Conservation (phyloP, 2,113 vertebrate species). For the Dermatemys mawii region DNA sequence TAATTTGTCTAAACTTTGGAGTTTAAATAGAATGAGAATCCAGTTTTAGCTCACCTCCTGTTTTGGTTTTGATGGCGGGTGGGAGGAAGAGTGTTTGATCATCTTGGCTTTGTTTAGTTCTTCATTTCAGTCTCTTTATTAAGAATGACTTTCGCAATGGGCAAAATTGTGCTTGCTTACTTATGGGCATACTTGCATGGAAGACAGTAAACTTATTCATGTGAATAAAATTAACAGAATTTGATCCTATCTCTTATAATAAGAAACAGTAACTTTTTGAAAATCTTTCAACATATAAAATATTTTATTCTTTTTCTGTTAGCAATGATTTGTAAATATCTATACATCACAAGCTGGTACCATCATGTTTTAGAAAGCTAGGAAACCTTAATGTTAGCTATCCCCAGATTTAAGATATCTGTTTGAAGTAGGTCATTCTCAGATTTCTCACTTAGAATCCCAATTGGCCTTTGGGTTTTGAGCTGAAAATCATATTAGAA, state of each 20-base stretch:
- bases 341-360: neutral
- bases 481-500: no score
- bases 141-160: neutral
- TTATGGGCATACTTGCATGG: neutral
- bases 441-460: neutral
- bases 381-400: neutral
- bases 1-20: neutral
- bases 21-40: neutral
- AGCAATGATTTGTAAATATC: neutral
- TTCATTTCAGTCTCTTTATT: neutral
- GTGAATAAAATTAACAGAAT: neutral
- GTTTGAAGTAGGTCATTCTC: neutral
- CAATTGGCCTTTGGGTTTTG: neutral
- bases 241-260: neutral
- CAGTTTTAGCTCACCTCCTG: neutral
- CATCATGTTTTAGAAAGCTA: neutral
- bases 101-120: neutral
- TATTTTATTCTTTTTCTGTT: neutral
- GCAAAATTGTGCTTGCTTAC: neutral
- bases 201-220: neutral
- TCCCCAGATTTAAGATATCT: neutral
- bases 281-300: neutral
- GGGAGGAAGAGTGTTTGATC: neutral
- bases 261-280: neutral
- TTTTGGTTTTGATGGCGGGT: neutral